phyloP scores from a whole-genome alignment of 2,797 vertebrate species.

The Esox lucius region DNA sequence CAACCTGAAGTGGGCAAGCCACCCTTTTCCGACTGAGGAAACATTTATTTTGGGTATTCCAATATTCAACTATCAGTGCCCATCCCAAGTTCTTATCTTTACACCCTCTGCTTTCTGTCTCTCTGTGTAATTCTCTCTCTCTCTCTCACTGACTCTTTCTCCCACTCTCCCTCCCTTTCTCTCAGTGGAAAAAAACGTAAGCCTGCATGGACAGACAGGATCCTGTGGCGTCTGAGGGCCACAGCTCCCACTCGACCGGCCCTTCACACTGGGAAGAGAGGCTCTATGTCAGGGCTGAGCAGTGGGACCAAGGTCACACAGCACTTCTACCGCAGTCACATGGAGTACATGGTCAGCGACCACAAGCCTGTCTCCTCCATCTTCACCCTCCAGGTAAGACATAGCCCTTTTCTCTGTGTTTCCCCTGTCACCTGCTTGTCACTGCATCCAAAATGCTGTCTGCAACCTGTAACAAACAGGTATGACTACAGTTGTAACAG shows the following conservation, averaged over 20 bases:
- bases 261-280: constrained; percentile 56
- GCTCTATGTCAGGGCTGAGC: constrained; percentile 68
- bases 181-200: constrained; percentile 93
- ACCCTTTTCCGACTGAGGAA: too few species aligned
- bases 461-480: not conserved
- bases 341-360: constrained; percentile 92
- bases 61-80: too few species aligned
- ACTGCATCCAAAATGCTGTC: not conserved
- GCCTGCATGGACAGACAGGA: constrained; percentile 97
- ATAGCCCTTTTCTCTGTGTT: not conserved
- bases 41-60: too few species aligned
- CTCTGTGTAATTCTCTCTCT: constrained; percentile 2
- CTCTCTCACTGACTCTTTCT: not conserved
- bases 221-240: constrained; percentile 91
- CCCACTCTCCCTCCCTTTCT: not conserved
- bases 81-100: not conserved
- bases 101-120: not conserved
- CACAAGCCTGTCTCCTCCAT: constrained; percentile 96
- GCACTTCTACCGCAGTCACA: constrained; percentile 91
- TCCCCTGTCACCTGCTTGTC: too few species aligned
- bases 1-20: too few species aligned
- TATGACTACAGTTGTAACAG: not conserved
- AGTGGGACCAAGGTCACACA: constrained; percentile 83
- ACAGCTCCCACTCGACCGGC: constrained; percentile 51
- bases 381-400: constrained; percentile 89